These are phyloP conservation scores for Ceyx melanurus DNA, from an alignment of 2,113 vertebrate species.

Conservation along the genomic window DNA sequence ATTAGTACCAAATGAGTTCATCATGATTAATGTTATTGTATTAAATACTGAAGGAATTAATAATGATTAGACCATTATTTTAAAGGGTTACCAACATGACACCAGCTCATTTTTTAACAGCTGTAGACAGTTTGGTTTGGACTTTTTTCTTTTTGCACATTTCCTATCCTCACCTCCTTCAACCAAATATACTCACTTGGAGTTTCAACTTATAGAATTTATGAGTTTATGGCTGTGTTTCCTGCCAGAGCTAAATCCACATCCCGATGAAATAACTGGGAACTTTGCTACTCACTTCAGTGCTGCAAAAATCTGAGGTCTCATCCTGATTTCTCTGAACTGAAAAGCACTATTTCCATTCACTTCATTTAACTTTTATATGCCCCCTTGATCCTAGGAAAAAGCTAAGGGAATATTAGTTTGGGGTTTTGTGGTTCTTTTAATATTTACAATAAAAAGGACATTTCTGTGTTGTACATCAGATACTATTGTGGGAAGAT, in stretches of 20 bases:
- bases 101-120: slow-evolving; percentile 56
- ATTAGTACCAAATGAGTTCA: slow-evolving; percentile 64
- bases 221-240: slow-evolving; percentile 50
- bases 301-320: not conserved
- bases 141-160: slow-evolving; percentile 4
- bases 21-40: slow-evolving; percentile 57
- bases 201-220: slow-evolving; percentile 60
- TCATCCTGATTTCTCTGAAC: not conserved
- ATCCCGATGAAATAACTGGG: slow-evolving; percentile 39
- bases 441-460: not conserved
- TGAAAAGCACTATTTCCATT: not conserved
- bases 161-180: slow-evolving; percentile 38
- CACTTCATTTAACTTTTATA: not conserved
- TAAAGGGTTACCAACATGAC: slow-evolving; percentile 58
- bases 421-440: not conserved
- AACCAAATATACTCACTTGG: slow-evolving; percentile 32
- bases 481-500: not conserved
- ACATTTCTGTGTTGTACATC: not conserved
- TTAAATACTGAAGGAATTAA: slow-evolving; percentile 64
- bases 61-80: slow-evolving; percentile 70
- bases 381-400: not conserved
- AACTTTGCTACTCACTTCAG: not conserved
- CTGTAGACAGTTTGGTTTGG: slow-evolving; percentile 46
- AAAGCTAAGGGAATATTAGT: not conserved
- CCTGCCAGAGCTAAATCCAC: slow-evolving; percentile 39